A percentile compares a stretch with the other conserved stretches of the same genome.
Evolutionary conservation across 2,797 vertebrate genomes (phyloP).

Genomic region (Poecilia gillii): DNA sequence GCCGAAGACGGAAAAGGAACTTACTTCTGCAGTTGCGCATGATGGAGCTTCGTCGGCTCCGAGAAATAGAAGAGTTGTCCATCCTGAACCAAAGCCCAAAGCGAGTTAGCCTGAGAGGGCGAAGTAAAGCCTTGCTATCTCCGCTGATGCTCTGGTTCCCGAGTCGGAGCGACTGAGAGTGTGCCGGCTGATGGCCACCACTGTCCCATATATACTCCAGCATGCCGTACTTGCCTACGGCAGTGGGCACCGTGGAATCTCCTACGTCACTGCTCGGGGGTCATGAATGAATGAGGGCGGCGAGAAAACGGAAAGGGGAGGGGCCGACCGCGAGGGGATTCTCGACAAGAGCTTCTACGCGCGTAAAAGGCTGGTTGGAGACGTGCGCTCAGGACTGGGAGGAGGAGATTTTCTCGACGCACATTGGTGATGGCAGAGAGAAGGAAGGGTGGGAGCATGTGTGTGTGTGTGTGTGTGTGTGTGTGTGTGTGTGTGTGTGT

Average conservation of each 20-base stretch:
- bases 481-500: neutral
- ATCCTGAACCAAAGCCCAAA: constrained; percentile 87
- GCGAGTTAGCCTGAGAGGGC: constrained; percentile 85
- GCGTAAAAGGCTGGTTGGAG: constrained; percentile 76
- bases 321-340: constrained; percentile 67
- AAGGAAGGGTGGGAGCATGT: constrained; percentile 38
- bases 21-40: constrained; percentile 83
- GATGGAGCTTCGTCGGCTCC: constrained; percentile 83
- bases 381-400: constrained; percentile 62
- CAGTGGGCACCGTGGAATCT: constrained; percentile 84
- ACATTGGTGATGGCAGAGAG: constrained; percentile 41
- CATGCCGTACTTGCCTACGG: constrained; percentile 78
- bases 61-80: constrained; percentile 81
- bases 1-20: constrained; percentile 49
- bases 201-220: constrained; percentile 78
- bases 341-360: constrained; percentile 66
- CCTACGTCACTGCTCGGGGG: constrained; percentile 81
- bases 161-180: constrained; percentile 86
- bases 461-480: neutral
- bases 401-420: constrained; percentile 72
- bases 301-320: constrained; percentile 78
- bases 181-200: constrained; percentile 70
- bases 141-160: constrained; percentile 86
- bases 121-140: constrained; percentile 85
- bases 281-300: constrained; percentile 82